These are phyloP conservation scores for Polypedilum vanderplanki DNA, from an alignment of 1,140 invertebrate species.

Conservation along the genomic window DNA sequence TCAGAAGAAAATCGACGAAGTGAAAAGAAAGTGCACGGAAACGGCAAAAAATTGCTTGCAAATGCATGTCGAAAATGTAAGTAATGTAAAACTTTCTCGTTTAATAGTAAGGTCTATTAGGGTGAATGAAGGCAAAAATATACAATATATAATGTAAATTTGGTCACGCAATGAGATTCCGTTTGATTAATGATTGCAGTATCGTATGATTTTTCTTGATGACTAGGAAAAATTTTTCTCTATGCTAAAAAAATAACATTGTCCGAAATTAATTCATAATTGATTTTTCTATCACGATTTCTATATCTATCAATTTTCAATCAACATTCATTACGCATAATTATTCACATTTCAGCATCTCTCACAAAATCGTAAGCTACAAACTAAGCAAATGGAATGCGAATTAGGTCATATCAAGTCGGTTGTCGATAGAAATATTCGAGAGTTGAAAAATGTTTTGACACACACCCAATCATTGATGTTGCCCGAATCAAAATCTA, in stretches of 20 bases:
- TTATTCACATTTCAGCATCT: background rate
- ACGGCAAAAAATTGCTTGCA: background rate
- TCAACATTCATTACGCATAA: background rate
- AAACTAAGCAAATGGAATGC: background rate
- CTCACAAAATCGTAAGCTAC: background rate
- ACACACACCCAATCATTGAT: background rate
- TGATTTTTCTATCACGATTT: background rate
- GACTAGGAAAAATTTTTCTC: background rate
- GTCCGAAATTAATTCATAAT: background rate
- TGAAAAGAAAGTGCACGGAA: constrained; percentile 24
- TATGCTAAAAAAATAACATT: too few relatives aligned
- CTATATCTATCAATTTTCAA: background rate
- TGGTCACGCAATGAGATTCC: background rate
- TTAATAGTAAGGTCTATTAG: background rate
- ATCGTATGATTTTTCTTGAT: background rate
- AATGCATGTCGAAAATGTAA: constrained; percentile 9
- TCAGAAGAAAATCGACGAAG: background rate
- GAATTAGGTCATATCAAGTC: background rate
- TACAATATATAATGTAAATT: constrained; percentile 5
- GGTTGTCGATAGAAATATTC: background rate
- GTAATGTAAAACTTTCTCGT: background rate
- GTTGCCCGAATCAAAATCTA: background rate
- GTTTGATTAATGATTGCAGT: constrained; percentile 17
- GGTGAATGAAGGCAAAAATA: background rate
- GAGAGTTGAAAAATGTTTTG: constrained; percentile 10